Conservation (phyloP, 2,113 vertebrate species). For the Crotalus horridus region DNA sequence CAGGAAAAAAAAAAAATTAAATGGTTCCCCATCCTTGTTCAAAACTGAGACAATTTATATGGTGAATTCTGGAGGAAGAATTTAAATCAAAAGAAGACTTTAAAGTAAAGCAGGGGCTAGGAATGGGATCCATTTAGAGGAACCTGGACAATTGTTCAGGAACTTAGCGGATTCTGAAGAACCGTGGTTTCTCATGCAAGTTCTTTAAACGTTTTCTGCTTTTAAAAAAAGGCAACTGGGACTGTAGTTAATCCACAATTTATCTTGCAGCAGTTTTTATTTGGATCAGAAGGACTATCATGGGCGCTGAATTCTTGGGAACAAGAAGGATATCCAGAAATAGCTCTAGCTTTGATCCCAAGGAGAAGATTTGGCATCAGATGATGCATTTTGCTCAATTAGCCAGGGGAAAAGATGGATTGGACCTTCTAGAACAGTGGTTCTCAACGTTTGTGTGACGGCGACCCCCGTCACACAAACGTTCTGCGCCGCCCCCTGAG, state of each 20-base stretch:
- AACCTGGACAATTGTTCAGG: neutral
- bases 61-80: neutral
- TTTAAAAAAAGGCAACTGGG: neutral
- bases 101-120: neutral
- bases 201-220: accelerated
- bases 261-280: neutral
- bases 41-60: neutral
- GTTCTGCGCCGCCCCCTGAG: no score
- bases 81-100: neutral
- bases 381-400: neutral
- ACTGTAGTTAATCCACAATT: neutral
- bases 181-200: neutral
- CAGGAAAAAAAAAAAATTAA: neutral
- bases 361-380: neutral
- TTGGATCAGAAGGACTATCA: neutral
- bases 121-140: neutral
- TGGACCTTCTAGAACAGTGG: neutral
- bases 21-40: neutral
- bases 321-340: neutral
- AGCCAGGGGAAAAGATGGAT: neutral
- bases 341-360: neutral
- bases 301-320: neutral
- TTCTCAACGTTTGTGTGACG: no score
- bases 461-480: no score
- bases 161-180: neutral